phyloP scores from a whole-genome alignment of 2,888 invertebrate genomes.

The Eupithecia dodoneata region DNA sequence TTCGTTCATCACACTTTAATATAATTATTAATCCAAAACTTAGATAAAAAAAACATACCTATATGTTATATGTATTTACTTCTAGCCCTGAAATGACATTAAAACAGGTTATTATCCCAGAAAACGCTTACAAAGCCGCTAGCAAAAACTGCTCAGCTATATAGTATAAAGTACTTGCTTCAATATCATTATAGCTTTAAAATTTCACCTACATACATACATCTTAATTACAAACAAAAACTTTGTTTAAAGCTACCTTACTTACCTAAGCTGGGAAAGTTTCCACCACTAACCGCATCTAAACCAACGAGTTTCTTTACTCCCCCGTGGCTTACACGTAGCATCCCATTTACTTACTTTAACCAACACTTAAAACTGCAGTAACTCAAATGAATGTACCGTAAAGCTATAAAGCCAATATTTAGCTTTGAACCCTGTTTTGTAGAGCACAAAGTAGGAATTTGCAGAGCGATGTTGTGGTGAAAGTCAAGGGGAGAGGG shows the following conservation, averaged over 20 bases:
- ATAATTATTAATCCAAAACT: background rate
- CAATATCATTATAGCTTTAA: background rate
- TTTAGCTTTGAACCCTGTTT: conserved; percentile 19
- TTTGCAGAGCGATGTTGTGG: conserved; percentile 1
- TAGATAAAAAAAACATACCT: background rate
- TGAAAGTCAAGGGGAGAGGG: conserved; percentile 13
- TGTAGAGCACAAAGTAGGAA: conserved; percentile 12
- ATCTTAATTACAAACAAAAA: conserved; percentile 10
- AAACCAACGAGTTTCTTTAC: conserved; percentile 25
- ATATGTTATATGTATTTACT: background rate
- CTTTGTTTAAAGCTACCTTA: conserved; percentile 2
- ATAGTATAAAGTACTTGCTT: background rate
- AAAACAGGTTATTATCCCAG: background rate
- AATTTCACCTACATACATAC: background rate
- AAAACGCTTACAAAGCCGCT: background rate
- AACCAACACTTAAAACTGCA: conserved; percentile 37
- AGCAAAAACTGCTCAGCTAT: background rate
- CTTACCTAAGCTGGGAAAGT: conserved; percentile 20
- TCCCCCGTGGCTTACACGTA: conserved; percentile 28
- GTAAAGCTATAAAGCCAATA: conserved; percentile 24
- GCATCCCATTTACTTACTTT: conserved; percentile 37
- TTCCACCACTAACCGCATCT: conserved; percentile 23
- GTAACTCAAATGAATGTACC: conserved; percentile 33
- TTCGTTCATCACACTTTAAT: background rate
- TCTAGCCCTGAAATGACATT: background rate